Percentiles rank a stretch among this genome's conserved stretches.
Conservation (phyloP, 2,888 invertebrate genomes). For the Drosophila infuscata region DNA sequence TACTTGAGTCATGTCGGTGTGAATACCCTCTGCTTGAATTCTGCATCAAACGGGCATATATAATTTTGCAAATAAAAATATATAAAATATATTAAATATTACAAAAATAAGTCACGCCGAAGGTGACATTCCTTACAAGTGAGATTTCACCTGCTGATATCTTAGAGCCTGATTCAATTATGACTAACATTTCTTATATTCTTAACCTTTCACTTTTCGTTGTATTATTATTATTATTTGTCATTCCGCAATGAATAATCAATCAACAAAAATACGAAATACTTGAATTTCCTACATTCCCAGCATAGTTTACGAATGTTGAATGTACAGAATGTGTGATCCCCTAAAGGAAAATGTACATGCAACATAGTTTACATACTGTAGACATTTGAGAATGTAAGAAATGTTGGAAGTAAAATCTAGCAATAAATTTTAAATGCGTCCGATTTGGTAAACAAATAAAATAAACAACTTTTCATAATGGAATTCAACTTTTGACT, state of each 20-base stretch:
- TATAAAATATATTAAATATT: neutral
- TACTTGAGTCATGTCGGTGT: slow-evolving; percentile 45
- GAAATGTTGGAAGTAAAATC: neutral
- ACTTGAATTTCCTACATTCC: neutral
- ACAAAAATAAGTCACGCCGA: neutral
- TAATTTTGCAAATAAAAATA: neutral
- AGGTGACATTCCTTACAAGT: neutral
- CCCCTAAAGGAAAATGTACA: neutral
- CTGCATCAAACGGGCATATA: neutral
- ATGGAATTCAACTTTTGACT: no score
- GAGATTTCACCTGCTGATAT: neutral
- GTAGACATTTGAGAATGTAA: neutral
- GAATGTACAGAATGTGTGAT: neutral
- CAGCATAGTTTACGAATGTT: neutral
- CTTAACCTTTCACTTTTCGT: neutral
- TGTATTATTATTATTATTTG: neutral
- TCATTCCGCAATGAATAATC: neutral
- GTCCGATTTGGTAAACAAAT: neutral
- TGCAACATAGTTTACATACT: neutral
- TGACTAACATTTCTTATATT: neutral
- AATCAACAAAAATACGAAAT: neutral
- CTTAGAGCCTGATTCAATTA: neutral
- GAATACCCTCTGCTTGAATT: slow-evolving; percentile 25
- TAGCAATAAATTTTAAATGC: neutral
- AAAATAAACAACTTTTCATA: neutral